Base-by-base conservation (phyloP, 1,140 invertebrate species). In the Samia ricini region DNA sequence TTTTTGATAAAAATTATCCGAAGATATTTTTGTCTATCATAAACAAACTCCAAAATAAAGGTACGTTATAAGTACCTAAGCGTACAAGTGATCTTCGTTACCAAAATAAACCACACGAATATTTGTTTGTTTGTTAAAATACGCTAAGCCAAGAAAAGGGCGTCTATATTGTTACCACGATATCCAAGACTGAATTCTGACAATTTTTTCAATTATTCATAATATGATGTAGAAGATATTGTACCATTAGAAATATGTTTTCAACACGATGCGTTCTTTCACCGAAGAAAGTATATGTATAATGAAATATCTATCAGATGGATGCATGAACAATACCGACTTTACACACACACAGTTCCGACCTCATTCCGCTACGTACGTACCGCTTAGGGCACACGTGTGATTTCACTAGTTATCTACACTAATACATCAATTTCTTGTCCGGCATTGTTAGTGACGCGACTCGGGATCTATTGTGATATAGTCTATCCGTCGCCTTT, bases 401-500 rank as follows among this genome's bases (percentile, higher is more conserved):
- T 80, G 78, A 80, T 78, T 80, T 81, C 78, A 75, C 74, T 61
- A 64, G 66, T 69, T 80, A 80, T 78, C 78, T 72, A 61, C 23
- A 61, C 72, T 76, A 77, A 78, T 81, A 74, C 76, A 81, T 81
- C 78, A 81, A 81, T 70, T 66, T 65, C 76, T 74, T 80, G 78
- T 80, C 78, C 74, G 68, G 70, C 69, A 74, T 76, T 78, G 78
- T 80, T 80, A 76, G 75, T 71, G 75, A 77, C 77, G 77, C 64
- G 68, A 56, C 66, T 64, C 62, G 57, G 42, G 50, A 15, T 63
- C 73, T 67, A 74, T 78, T 77, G 75, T 77, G 72, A 73, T 73
- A 66, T 73, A 70, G 66, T 73, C 64, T 68, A 60, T 42, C 33
- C 64, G 42, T 66, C 49, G 63, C 52, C 36, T 33, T 33, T 55